phyloP scores from a whole-genome alignment of 2,888 invertebrate genomes.

The Bombylius major region DNA sequence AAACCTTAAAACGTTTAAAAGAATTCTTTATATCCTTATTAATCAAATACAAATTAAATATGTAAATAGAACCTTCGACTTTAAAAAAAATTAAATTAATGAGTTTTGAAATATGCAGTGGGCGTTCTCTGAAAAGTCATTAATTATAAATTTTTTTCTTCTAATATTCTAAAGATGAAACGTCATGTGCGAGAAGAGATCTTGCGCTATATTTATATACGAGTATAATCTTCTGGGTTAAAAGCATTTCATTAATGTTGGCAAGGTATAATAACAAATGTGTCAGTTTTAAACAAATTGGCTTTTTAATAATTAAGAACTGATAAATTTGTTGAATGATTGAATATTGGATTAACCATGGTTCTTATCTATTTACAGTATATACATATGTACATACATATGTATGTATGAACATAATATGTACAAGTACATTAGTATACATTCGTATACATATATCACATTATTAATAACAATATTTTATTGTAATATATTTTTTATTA shows the following conservation, averaged over 20 bases:
- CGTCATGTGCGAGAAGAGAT: too few species aligned
- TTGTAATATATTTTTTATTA: too few species aligned
- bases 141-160: background rate
- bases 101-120: constrained; percentile 13
- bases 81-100: constrained; percentile 12
- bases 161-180: too few species aligned
- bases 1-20: too few species aligned
- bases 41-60: constrained; percentile 12
- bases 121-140: constrained; percentile 12
- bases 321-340: background rate
- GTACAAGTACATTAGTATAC: too few species aligned
- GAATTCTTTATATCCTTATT: background rate
- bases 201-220: too few species aligned
- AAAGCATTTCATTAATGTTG: background rate
- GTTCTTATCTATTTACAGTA: too few species aligned
- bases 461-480: too few species aligned
- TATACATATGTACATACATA: too few species aligned
- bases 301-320: background rate
- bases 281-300: background rate
- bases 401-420: too few species aligned
- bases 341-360: background rate
- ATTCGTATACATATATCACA: too few species aligned
- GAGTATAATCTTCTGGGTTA: background rate
- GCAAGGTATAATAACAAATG: background rate
- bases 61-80: constrained; percentile 11